Evolutionary conservation across 2,797 vertebrate genomes (phyloP), one percentile per base, ranked within the genome.

Genomic region (Pangasius djambal): DNA sequence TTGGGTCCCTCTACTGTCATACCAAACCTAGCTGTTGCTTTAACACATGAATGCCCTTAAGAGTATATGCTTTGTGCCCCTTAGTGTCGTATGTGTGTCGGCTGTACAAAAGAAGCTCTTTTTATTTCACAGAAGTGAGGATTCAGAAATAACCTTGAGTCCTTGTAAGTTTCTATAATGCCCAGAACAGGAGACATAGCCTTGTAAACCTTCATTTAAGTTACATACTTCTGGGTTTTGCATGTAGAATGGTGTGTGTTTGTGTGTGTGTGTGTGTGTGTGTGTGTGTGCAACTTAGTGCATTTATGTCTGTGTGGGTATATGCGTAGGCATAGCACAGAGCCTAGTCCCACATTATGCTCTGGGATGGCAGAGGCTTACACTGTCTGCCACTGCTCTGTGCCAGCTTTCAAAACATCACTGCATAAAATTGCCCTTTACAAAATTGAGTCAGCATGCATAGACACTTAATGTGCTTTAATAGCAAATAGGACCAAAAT

Each of bases 391-490:
- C 31, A 67, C 40, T 69, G 63, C 6, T 4, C 34, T 44, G 22
- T 28, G 22, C 77, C 77, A 57, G 31, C 79, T 85, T 81, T 87
- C 63, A 77, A 85, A 77, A 74, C 75, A 25, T 87, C 65, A 57
- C 82, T 85, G 61, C 69, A 84, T 86, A 87, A 37, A 61, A 63
- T 63, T n/a, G 12, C 34, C 37, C 57, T 44, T 83, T 82, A 61
- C 55, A 61, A 90, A 88, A 89, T 92, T 81, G 85, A 93, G 92
- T 93, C 84, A 83, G 78, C 77, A 83, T 86, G 92, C 89, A 92
- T 94, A 93, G 95, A 95, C 92, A 91, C 89, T 90, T 91, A 89
- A 90, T 92, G 92, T 93, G 57, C 34, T 92, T 91, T 91, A 90
- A 91, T 93, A 91, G 93, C 89, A 89, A 90, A 77, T 91, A 91